These are phyloP conservation scores for Peromyscus nudipes DNA, from an alignment of 2,797 vertebrate species.

Conservation along the genomic window DNA sequence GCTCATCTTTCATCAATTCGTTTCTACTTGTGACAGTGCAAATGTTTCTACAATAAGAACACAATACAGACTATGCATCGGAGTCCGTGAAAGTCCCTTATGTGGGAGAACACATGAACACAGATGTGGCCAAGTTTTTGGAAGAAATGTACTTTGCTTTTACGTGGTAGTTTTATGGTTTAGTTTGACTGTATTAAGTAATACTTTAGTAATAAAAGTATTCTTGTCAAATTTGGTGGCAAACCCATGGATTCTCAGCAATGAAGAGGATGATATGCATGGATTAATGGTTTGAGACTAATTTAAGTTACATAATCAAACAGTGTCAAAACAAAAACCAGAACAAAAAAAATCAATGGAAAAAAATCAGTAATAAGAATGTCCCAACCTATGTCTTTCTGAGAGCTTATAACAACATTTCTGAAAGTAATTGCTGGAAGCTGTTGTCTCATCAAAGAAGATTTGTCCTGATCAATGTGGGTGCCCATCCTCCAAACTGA, in stretches of 20 bases:
- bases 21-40: neutral
- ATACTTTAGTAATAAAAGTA: neutral
- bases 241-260: neutral
- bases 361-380: too few relatives aligned
- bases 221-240: neutral
- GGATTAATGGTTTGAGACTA: neutral
- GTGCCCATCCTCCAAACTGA: neutral
- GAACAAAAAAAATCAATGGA: neutral
- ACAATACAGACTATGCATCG: neutral
- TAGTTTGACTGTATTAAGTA: neutral
- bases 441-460: neutral
- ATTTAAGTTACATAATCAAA: neutral
- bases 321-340: neutral
- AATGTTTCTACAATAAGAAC: neutral
- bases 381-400: neutral
- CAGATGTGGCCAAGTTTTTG: neutral
- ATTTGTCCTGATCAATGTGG: neutral
- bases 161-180: neutral
- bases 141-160: neutral
- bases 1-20: neutral
- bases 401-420: neutral
- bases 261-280: neutral
- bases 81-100: neutral
- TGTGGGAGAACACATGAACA: neutral
- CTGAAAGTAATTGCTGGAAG: neutral